phyloP scores from a whole-genome alignment of 2,113 vertebrate species.

The Micromys minutus region DNA sequence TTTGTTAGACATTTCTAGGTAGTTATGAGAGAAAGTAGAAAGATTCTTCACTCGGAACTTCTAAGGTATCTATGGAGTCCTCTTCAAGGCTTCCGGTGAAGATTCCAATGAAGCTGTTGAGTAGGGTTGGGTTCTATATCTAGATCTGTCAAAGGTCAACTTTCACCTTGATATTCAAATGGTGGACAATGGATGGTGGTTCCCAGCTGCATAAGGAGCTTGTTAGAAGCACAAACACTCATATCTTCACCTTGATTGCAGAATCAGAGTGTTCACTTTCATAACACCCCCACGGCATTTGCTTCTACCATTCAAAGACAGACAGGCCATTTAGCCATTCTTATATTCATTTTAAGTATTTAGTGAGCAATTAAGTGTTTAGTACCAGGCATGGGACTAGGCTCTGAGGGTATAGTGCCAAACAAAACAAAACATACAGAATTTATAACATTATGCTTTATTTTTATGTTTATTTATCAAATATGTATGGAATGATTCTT shows the following conservation, averaged over 20 bases:
- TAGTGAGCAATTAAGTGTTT: not conserved
- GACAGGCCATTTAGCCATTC: not conserved
- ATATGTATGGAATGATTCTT: not conserved
- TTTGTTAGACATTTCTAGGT: constrained; percentile 50
- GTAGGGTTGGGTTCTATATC: not conserved
- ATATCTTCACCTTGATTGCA: not conserved
- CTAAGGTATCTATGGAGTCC: not conserved
- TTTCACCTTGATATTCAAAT: not conserved
- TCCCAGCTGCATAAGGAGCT: not conserved
- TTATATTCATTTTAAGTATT: constrained; percentile 10
- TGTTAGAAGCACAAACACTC: not conserved
- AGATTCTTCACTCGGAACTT: not conserved
- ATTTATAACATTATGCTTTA: not conserved
- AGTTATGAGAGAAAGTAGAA: constrained; percentile 31
- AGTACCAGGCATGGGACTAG: not conserved
- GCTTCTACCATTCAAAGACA: not conserved
- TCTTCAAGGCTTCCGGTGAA: constrained; percentile 35
- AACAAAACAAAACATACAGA: not conserved
- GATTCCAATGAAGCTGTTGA: not conserved
- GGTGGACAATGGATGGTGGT: not conserved
- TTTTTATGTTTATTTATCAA: constrained; percentile 32
- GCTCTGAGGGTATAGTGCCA: not conserved
- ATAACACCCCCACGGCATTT: not conserved
- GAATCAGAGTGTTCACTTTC: not conserved
- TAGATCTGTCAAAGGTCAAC: not conserved